phyloP scores from a whole-genome alignment of 2,888 invertebrate species.

The Xanthia togata region DNA sequence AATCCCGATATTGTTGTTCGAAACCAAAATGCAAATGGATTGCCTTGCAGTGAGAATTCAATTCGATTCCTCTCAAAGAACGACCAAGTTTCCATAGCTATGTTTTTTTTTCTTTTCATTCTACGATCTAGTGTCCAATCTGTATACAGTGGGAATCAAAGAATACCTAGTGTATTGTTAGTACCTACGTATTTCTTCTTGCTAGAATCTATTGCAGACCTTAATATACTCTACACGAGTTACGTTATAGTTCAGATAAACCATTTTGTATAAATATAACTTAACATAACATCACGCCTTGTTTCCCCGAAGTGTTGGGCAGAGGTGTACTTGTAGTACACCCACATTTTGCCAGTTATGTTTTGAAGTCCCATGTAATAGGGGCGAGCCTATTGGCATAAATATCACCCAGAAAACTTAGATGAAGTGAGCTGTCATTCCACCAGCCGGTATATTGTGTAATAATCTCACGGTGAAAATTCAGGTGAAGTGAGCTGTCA shows the following conservation, averaged over 20 bases:
- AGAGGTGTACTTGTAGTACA: too few relatives aligned
- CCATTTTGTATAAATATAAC: too few relatives aligned
- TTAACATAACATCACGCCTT: too few relatives aligned
- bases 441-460: too few relatives aligned
- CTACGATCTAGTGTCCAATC: conserved; percentile 1
- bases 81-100: conserved; percentile 30
- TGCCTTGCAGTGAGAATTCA: conserved; percentile 31
- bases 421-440: too few relatives aligned
- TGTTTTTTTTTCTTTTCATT: conserved; percentile 17
- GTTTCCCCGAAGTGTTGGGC: too few relatives aligned
- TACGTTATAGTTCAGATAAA: not conserved
- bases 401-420: too few relatives aligned
- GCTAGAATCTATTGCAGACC: not conserved
- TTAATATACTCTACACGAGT: not conserved
- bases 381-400: too few relatives aligned
- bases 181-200: not conserved
- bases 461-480: too few relatives aligned
- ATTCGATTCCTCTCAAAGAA: conserved; percentile 38
- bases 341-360: too few relatives aligned
- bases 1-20: conserved; percentile 11
- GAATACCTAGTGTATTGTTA: not conserved
- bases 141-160: conserved; percentile 14
- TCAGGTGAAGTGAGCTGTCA: too few relatives aligned
- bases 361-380: too few relatives aligned
- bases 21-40: conserved; percentile 50